Evolutionary conservation across 2,888 invertebrate species (phyloP), one percentile per base, ranked within the genome.

Genomic region (Euzophera pinguis): DNA sequence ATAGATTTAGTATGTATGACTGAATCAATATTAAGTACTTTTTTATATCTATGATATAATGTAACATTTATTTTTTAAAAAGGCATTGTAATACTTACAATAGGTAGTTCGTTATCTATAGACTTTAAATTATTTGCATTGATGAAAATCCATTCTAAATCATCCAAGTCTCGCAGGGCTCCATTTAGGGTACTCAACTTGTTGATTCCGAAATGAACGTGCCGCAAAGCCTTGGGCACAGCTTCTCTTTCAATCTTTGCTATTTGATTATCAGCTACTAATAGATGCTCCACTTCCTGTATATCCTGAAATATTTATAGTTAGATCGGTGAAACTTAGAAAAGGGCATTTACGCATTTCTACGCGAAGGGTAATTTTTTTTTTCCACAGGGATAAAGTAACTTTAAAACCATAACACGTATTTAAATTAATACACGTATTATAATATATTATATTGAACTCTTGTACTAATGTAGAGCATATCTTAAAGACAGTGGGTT

Each of bases 121-220:
- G 93, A 91, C 55, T 92, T 92, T 53, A 97, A 86, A 63, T 94
- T 92, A 78, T 97, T 97, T 52, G 93, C 91, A 71, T 96, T 96
- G 48, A 96, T 92, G 63, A 96, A 94, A 47, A 97, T 90, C 93
- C 96, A 95, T 68, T 94, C 93, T 56, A 97, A 82, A 56, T 94
- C 92, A 56, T 93, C 92, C 47, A 96, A 82, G 53, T 95, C 93
- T 57, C 93, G 91, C n/a, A 96, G 78, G 0, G 95, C 95, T n/a
- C 94, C 94, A 72, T 96, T 96, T 51, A 97, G 79, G 49, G 92
- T 91, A 54, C 88, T 92, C 42, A 97, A 87, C 66, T 93, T 92
- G 80, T 97, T 96, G 9, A 94, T 91, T 0, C 95, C 96, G 52
- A 96, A 84, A 73, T 95, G 95, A 8, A 96, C 82, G 49, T 94